Conservation (phyloP, 2,113 vertebrate species). For the Otus sunia region DNA sequence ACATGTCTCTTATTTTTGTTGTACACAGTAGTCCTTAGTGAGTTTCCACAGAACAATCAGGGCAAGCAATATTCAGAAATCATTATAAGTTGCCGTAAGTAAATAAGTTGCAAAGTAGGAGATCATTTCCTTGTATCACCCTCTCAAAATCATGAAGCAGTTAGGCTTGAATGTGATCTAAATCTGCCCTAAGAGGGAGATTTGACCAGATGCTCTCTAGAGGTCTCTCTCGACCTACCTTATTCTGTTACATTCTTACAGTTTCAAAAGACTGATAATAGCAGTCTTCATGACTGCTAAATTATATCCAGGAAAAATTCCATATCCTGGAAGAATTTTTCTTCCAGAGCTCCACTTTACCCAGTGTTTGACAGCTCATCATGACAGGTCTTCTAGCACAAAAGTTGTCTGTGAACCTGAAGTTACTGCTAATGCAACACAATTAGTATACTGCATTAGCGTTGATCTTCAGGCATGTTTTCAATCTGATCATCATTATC, state of each 20-base stretch:
- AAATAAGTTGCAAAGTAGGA: no score
- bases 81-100: no score
- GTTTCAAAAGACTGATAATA: background rate
- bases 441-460: background rate
- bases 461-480: background rate
- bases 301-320: background rate
- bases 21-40: no score
- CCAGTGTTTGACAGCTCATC: background rate
- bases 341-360: background rate
- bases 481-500: background rate
- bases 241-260: rapidly evolving
- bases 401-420: background rate
- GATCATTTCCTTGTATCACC: no score
- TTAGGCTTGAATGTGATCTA: background rate
- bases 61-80: no score
- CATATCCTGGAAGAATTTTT: background rate
- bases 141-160: background rate
- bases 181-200: background rate
- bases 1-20: no score
- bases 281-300: background rate
- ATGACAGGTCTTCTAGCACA: background rate
- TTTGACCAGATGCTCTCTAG: background rate
- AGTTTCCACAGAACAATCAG: no score
- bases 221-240: background rate
- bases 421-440: background rate